phyloP scores from a whole-genome alignment of 2,113 vertebrate genomes.

The Psettodes erumei region DNA sequence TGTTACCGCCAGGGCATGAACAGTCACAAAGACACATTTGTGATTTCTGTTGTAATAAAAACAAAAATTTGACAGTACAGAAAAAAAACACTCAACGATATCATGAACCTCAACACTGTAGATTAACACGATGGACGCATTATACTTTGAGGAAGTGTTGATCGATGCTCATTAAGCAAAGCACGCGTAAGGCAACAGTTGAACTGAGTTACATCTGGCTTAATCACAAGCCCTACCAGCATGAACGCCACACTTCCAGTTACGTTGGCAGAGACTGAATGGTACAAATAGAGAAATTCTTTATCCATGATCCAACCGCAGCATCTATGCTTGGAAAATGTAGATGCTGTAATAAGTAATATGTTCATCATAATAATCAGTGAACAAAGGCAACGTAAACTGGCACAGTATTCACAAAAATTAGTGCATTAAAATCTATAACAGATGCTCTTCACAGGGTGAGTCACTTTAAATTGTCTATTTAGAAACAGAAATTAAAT shows the following conservation, averaged over 20 bases:
- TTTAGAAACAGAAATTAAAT: conserved; percentile 2
- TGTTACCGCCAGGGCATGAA: background rate
- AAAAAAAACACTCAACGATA: conserved; percentile 40
- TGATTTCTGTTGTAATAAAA: conserved; percentile 55
- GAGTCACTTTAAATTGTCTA: conserved; percentile 26
- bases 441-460: conserved; percentile 53
- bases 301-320: too few relatives aligned
- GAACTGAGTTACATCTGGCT: conserved; percentile 12
- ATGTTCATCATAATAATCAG: conserved; percentile 1
- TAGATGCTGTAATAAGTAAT: too few relatives aligned
- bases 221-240: background rate
- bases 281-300: background rate
- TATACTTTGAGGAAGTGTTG: background rate
- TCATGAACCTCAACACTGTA: conserved; percentile 9
- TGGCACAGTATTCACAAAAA: conserved; percentile 48
- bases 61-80: conserved; percentile 29
- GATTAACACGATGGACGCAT: background rate
- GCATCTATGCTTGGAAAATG: too few relatives aligned
- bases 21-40: background rate
- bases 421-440: conserved; percentile 66
- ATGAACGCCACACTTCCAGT: background rate
- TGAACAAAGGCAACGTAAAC: conserved; percentile 52
- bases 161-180: conserved; percentile 38
- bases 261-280: background rate
- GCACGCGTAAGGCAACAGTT: conserved; percentile 26